Conservation (phyloP, 2,888 invertebrate species). For the Lydus trimaculatus region DNA sequence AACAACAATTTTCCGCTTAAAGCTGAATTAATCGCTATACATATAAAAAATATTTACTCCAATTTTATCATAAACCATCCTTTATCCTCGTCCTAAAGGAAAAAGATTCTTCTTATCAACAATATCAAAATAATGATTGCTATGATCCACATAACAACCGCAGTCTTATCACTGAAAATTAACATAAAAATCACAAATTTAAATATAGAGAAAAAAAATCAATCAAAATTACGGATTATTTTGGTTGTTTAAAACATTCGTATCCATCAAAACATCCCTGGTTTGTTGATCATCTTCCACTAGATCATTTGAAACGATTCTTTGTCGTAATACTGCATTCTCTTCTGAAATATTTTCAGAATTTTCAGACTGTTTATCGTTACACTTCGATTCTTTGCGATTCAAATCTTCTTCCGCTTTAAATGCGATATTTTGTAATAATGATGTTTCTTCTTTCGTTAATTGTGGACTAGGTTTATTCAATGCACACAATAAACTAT, state of each 20-base stretch:
- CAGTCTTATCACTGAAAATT: slow-evolving; percentile 61
- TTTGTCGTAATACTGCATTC: slow-evolving; percentile 34
- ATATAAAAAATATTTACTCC: background rate
- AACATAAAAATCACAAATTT: background rate
- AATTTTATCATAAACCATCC: background rate
- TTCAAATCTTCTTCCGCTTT: slow-evolving; percentile 60
- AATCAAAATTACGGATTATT: slow-evolving; percentile 54
- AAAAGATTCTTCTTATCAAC: slow-evolving; percentile 62
- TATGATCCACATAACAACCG: slow-evolving; percentile 62
- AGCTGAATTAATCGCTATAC: background rate
- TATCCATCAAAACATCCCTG: slow-evolving; percentile 24
- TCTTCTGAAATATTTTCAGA: slow-evolving; percentile 39
- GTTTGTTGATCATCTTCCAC: slow-evolving; percentile 31
- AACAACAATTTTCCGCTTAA: no score
- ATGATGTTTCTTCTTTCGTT: slow-evolving; percentile 64
- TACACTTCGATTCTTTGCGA: slow-evolving; percentile 38
- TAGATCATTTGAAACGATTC: slow-evolving; percentile 21
- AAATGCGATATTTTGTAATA: slow-evolving; percentile 64
- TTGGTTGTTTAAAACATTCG: slow-evolving; percentile 50
- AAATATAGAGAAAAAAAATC: slow-evolving; percentile 2
- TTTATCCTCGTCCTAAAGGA: slow-evolving; percentile 50
- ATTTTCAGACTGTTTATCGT: slow-evolving; percentile 50
- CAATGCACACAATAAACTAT: slow-evolving; percentile 61
- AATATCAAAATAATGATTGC: slow-evolving; percentile 61
- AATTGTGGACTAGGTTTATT: slow-evolving; percentile 51